These are phyloP conservation scores for Tragelaphus scriptus DNA, from an alignment of 2,113 vertebrate genomes.

Conservation along the genomic window DNA sequence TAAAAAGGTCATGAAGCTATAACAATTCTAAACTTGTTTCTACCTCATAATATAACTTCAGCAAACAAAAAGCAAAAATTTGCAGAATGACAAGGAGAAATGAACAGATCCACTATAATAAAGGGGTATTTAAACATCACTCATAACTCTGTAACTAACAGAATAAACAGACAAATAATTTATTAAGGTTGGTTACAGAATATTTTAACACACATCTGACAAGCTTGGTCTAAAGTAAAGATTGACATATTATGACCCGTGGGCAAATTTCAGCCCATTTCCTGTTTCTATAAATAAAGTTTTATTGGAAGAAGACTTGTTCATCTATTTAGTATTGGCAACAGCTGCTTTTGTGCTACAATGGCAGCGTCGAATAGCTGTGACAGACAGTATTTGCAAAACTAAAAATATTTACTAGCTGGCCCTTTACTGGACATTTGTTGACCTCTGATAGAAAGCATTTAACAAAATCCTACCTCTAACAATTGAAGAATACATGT, in stretches of 20 bases:
- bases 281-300: slow-evolving; percentile 24
- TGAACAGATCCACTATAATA: background rate
- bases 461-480: background rate
- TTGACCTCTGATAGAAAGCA: background rate
- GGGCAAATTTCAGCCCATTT: background rate
- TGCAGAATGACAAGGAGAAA: background rate
- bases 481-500: background rate
- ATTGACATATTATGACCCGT: background rate
- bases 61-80: background rate
- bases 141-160: background rate
- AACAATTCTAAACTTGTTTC: background rate
- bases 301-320: background rate
- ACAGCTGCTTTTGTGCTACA: background rate
- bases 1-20: background rate
- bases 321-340: background rate
- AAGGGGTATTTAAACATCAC: background rate
- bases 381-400: background rate
- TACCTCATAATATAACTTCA: background rate
- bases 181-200: background rate
- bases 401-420: background rate
- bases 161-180: background rate
- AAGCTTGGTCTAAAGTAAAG: background rate
- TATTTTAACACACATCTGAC: background rate
- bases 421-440: background rate
- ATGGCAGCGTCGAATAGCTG: background rate